Evolutionary conservation across 2,888 invertebrate genomes (phyloP).

Genomic region (Diadromus collaris): DNA sequence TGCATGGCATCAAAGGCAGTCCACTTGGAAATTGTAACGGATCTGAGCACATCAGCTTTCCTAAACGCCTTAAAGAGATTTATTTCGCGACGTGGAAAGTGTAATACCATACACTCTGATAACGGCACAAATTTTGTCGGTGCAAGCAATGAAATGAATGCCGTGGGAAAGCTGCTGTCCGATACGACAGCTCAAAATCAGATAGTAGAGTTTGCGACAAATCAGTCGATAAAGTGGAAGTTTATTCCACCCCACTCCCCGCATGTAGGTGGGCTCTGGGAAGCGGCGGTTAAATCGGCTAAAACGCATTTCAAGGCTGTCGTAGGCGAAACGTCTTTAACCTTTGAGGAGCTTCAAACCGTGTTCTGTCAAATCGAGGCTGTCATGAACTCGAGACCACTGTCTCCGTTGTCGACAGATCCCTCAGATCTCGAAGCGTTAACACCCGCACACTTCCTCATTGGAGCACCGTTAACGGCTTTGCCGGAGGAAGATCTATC

Average conservation of each 20-base stretch:
- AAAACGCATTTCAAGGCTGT: constrained; percentile 68
- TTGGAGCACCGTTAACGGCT: constrained; percentile 4
- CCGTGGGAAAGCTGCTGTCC: no score
- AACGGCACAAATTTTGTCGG: constrained; percentile 60
- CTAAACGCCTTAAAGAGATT: constrained; percentile 50
- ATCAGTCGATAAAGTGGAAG: constrained; percentile 59
- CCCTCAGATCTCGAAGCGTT: not conserved
- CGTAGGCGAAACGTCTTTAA: constrained; percentile 61
- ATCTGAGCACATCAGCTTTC: constrained; percentile 46
- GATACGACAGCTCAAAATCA: no score
- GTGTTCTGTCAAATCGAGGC: constrained; percentile 21
- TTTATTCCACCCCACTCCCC: constrained; percentile 68
- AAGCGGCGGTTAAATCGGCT: constrained; percentile 68
- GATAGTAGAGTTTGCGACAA: constrained; percentile 26
- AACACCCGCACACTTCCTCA: constrained; percentile 11
- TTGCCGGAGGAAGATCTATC: constrained; percentile 3
- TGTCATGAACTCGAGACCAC: constrained; percentile 61
- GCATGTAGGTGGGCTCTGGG: constrained; percentile 71
- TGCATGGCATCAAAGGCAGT: constrained; percentile 54
- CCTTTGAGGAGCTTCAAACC: constrained; percentile 67
- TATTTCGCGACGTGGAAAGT: constrained; percentile 46
- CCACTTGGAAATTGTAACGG: constrained; percentile 45
- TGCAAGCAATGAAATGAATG: constrained; percentile 44
- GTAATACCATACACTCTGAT: constrained; percentile 42
- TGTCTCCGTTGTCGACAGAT: constrained; percentile 50